Evolutionary conservation across 2,113 vertebrate genomes (phyloP).

Genomic region (Nanorana parkeri): DNA sequence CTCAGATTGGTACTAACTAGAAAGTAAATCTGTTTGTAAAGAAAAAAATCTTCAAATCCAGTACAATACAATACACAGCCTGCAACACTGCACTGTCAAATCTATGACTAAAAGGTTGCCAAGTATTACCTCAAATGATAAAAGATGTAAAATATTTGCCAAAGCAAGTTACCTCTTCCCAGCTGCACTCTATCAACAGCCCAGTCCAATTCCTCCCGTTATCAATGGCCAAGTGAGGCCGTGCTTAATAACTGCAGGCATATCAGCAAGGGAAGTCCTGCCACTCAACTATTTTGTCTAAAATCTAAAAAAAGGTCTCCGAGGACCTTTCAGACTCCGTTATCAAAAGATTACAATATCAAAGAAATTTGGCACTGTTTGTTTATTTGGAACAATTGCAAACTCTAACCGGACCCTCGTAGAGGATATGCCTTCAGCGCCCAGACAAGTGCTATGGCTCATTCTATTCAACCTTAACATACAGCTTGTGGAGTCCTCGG

Average conservation of each 20-base stretch:
- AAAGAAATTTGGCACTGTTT: constrained; percentile 70
- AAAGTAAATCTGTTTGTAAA: no score
- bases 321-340: constrained; percentile 67
- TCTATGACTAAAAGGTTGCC: no score
- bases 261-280: constrained; percentile 73
- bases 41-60: no score
- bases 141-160: constrained; percentile 17
- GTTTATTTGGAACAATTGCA: constrained; percentile 67
- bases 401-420: constrained; percentile 59
- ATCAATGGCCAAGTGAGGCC: constrained; percentile 59
- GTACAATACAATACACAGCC: no score
- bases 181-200: constrained; percentile 62
- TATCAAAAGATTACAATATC: constrained; percentile 73
- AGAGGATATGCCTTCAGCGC: constrained; percentile 64
- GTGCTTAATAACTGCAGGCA: constrained; percentile 64
- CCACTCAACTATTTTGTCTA: constrained; percentile 75
- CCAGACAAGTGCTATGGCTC: constrained; percentile 59
- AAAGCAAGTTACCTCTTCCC: constrained; percentile 65
- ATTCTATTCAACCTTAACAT: constrained; percentile 62
- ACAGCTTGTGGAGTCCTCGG: constrained; percentile 61
- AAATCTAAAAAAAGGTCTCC: constrained; percentile 71
- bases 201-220: constrained; percentile 64
- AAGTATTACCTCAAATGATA: neutral
- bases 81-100: no score
- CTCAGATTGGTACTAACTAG: no score